Evolutionary conservation across 2,797 vertebrate genomes (phyloP), one percentile per base, ranked within the genome.

Genomic region (Jordanella pulchra): DNA sequence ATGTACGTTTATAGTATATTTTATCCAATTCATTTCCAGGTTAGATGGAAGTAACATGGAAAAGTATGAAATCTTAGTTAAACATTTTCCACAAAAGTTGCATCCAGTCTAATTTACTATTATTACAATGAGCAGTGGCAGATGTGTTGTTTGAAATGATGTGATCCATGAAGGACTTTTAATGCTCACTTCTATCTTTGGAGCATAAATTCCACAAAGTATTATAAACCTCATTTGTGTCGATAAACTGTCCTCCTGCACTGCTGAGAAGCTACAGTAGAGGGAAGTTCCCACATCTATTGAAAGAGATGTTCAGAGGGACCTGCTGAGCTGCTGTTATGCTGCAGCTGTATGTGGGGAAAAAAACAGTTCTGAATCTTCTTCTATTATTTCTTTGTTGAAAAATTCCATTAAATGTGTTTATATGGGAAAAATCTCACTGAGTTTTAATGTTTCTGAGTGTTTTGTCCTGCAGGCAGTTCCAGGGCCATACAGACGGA

Each of bases 401-500:
- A n/a, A n/a, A n/a, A n/a, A n/a, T n/a, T n/a, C n/a, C n/a, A n/a
- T n/a, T n/a, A n/a, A n/a, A n/a, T 39, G 3, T 7, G 9, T 39
- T 39, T 39, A 4, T 39, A 39, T 39, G 9, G 28, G 55, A 32
- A 32, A 58, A 21, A 32, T 21, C 25, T 3, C 25, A 25, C 5
- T 60, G 18, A 45, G 25, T 12, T 23, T 21, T 61, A 54, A 67
- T 28, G 48, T 10, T 5, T 50, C 32, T 51, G 14, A 25, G 28
- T 50, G 1, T 2, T 25, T n/a, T 21, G 7, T 63, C 78, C 53
- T 25, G 48, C 87, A 93, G 93, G 84, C 92, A 93, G 85, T 93
- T 93, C 80, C 93, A 93, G 87, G 92, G 91, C 71, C 93, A 93
- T 91, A 92, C 93, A 0, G 92, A 93, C 14, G 92, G 92, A 17